Conservation (phyloP, 2,113 vertebrate genomes). For the Piprites chloris region DNA sequence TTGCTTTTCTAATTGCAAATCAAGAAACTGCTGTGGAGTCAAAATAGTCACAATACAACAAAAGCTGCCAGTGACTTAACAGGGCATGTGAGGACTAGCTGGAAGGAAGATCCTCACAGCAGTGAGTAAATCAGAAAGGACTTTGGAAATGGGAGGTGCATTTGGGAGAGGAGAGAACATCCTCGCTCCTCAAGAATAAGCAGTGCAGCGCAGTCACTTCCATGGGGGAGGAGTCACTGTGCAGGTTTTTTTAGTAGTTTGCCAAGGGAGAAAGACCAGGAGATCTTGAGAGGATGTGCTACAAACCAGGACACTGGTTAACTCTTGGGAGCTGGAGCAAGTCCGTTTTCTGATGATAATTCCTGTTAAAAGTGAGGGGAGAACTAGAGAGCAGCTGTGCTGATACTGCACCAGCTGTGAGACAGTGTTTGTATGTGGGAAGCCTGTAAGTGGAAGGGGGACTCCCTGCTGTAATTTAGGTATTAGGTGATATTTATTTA, state of each 20-base stretch:
- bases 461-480: not conserved
- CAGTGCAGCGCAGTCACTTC: not conserved
- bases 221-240: rapidly evolving
- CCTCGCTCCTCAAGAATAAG: not conserved
- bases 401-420: not conserved
- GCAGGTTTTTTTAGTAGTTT: not conserved
- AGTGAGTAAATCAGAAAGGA: not conserved
- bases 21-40: not conserved
- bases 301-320: not conserved
- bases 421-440: not conserved
- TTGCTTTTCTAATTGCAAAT: not conserved
- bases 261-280: not conserved
- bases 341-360: not conserved
- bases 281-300: not conserved
- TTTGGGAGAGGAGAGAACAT: not conserved
- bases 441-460: not conserved
- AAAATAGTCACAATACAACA: not conserved
- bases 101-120: not conserved
- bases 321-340: not conserved
- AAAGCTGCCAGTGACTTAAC: not conserved
- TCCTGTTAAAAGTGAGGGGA: not conserved
- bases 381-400: not conserved
- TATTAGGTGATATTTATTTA: not conserved
- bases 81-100: not conserved
- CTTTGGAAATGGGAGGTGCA: not conserved